Conservation (phyloP, 2,797 vertebrate species). For the Nyctibius grandis region DNA sequence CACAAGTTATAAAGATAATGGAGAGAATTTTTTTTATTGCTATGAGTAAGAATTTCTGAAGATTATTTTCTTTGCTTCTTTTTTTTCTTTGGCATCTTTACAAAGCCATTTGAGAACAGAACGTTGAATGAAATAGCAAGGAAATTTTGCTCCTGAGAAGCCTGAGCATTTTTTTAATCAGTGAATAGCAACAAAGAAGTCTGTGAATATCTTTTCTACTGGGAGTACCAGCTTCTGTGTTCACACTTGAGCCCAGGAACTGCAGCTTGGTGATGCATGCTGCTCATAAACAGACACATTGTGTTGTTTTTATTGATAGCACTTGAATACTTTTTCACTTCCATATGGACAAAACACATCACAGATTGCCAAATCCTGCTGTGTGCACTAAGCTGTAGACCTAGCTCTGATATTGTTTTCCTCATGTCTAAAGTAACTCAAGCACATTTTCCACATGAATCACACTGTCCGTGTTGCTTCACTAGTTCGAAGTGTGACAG, state of each 20-base stretch:
- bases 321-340: conserved; percentile 25
- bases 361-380: conserved; percentile 35
- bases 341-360: conserved; percentile 31
- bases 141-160: background rate
- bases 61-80: background rate
- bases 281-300: conserved; percentile 20
- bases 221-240: background rate
- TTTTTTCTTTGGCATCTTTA: background rate
- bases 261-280: background rate
- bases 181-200: background rate
- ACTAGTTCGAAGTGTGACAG: conserved; percentile 42
- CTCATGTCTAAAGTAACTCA: conserved; percentile 9
- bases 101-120: background rate
- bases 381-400: conserved; percentile 17
- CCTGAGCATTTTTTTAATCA: background rate
- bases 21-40: background rate
- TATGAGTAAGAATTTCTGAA: background rate
- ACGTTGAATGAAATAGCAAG: background rate
- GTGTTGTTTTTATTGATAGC: conserved; percentile 26
- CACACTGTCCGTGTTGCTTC: conserved; percentile 31
- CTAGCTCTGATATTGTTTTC: conserved; percentile 4
- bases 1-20: background rate
- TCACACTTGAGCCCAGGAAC: background rate
- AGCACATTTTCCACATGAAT: conserved; percentile 62
- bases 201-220: background rate